These are phyloP conservation scores for Dicyrtomina minuta DNA, from an alignment of 2,888 invertebrate species.

Conservation along the genomic window DNA sequence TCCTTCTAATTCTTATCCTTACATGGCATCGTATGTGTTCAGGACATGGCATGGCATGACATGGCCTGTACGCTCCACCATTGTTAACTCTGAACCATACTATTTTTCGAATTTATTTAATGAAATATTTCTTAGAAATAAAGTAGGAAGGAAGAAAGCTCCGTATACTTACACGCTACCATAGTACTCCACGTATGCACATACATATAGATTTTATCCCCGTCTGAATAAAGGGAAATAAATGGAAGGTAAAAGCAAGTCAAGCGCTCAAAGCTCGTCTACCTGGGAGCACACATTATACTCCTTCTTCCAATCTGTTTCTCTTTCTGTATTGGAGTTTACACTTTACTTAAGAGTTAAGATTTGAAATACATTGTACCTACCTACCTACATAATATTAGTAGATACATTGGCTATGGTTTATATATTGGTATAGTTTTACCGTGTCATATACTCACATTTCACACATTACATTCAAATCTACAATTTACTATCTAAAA, in stretches of 20 bases:
- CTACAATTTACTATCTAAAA: too few species aligned
- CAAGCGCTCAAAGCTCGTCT: conserved; percentile 14
- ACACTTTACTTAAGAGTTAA: too few species aligned
- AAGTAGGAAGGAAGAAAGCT: neutral
- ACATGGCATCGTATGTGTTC: neutral
- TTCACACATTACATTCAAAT: too few species aligned
- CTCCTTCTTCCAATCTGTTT: neutral
- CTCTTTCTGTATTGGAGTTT: neutral
- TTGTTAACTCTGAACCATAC: neutral
- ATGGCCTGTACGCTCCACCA: neutral
- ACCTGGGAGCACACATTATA: conserved; percentile 17
- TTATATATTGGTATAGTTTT: too few species aligned
- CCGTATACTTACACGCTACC: too few species aligned
- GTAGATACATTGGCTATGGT: too few species aligned
- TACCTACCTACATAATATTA: too few species aligned
- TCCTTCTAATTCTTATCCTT: neutral
- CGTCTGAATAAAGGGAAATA: conserved; percentile 6
- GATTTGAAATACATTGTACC: too few species aligned
- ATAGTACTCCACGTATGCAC: too few species aligned
- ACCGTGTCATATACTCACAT: too few species aligned
- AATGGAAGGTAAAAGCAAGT: conserved; percentile 11
- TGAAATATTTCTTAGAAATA: neutral
- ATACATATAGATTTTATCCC: too few species aligned
- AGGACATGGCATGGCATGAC: neutral
- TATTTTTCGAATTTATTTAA: conserved; percentile 8